A percentile compares a stretch with the other conserved stretches of the same genome.
These are phyloP conservation scores for Morone saxatilis DNA, from an alignment of 2,113 vertebrate genomes.

Conservation along the genomic window DNA sequence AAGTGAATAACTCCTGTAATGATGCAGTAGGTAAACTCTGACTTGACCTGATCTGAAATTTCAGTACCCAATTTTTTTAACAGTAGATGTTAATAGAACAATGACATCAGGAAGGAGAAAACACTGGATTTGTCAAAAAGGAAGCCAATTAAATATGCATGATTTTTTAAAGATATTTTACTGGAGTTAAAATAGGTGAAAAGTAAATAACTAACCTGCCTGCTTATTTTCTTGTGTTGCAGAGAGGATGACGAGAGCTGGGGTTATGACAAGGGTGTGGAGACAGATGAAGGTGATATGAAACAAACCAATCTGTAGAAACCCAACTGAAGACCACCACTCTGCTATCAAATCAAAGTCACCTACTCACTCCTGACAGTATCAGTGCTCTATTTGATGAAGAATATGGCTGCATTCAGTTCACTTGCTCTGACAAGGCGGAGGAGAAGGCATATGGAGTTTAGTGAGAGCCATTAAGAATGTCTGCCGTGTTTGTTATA, in stretches of 20 bases:
- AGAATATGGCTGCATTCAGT: background rate
- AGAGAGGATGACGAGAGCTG: background rate
- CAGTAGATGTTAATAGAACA: too few relatives aligned
- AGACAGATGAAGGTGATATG: background rate
- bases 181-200: background rate
- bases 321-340: background rate
- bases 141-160: too few relatives aligned
- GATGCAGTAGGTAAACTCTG: too few relatives aligned
- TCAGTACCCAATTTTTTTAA: too few relatives aligned
- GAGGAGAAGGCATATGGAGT: too few relatives aligned
- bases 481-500: background rate
- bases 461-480: too few relatives aligned
- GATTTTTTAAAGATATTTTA: too few relatives aligned
- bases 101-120: too few relatives aligned
- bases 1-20: too few relatives aligned
- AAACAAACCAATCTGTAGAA: conserved; percentile 43
- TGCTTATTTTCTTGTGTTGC: conserved; percentile 18
- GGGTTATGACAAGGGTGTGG: background rate
- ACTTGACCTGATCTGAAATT: too few relatives aligned
- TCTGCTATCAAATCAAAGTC: background rate
- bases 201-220: background rate
- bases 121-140: too few relatives aligned
- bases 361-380: background rate
- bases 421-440: background rate
- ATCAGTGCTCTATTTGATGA: background rate